These are phyloP conservation scores for Pteronotus mesoamericanus DNA, from an alignment of 2,797 vertebrate species.

Conservation along the genomic window DNA sequence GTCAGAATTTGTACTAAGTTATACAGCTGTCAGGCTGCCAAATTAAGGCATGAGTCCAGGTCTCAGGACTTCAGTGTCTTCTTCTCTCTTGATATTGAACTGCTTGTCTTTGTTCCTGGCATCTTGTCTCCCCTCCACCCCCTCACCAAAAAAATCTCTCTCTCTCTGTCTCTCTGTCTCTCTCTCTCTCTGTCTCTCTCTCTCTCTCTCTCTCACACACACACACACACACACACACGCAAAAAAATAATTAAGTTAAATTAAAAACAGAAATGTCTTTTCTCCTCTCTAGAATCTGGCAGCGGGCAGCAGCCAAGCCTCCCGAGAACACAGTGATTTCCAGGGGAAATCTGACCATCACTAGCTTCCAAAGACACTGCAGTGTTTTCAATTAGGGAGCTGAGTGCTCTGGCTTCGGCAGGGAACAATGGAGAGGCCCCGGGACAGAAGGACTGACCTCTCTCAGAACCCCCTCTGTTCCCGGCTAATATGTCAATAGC, in stretches of 20 bases:
- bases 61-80: not conserved
- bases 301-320: conserved; percentile 33
- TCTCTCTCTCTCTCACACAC: too few relatives aligned
- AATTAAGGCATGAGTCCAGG: not conserved
- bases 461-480: conserved; percentile 53
- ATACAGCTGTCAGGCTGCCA: not conserved
- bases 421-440: not conserved
- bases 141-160: not conserved
- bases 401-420: not conserved
- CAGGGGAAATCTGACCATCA: conserved; percentile 56
- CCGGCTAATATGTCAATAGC: conserved; percentile 70
- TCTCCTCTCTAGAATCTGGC: conserved; percentile 18
- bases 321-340: conserved; percentile 61
- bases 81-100: not conserved
- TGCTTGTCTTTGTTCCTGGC: not conserved
- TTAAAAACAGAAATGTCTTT: conserved; percentile 56
- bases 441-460: conserved; percentile 21
- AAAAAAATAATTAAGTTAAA: conserved; percentile 48
- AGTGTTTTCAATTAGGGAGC: conserved; percentile 57
- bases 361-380: not conserved
- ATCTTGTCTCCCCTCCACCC: not conserved
- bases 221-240: not conserved
- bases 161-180: too few relatives aligned
- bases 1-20: not conserved
- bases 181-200: too few relatives aligned